These are phyloP conservation scores for Solenodon paradoxus DNA, from an alignment of 2,113 vertebrate genomes.

Conservation along the genomic window DNA sequence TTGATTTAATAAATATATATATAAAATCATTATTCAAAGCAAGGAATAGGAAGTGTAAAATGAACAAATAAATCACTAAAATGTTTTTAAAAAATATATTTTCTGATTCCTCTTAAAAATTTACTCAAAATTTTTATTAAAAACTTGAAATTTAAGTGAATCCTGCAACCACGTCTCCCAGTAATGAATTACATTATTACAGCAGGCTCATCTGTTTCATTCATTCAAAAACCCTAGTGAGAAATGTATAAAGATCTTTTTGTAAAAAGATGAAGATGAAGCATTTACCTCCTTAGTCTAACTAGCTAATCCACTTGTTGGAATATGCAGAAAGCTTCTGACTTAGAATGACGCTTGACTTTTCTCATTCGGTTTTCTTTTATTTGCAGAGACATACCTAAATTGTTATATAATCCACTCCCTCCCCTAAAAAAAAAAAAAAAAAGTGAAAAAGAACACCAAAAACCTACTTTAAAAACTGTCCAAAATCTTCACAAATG, in stretches of 20 bases:
- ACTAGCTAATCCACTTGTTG: conserved; percentile 64
- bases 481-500: conserved; percentile 99
- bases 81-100: not conserved
- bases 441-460: no score
- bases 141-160: not conserved
- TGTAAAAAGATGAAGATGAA: conserved; percentile 59
- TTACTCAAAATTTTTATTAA: not conserved
- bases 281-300: conserved; percentile 53
- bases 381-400: not conserved
- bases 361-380: conserved; percentile 17
- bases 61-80: not conserved
- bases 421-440: conserved; percentile 31
- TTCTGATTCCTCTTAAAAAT: not conserved
- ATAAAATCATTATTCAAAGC: not conserved
- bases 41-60: not conserved
- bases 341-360: conserved; percentile 56
- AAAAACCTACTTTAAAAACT: conserved; percentile 99
- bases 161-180: not conserved
- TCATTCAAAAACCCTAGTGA: conserved; percentile 50
- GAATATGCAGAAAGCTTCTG: conserved; percentile 44
- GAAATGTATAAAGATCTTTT: conserved; percentile 61
- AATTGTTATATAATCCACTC: not conserved
- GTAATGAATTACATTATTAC: conserved; percentile 47
- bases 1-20: not conserved
- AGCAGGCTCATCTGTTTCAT: conserved; percentile 65